Evolutionary conservation across 2,113 vertebrate genomes (phyloP).

Genomic region (Panthera uncia): DNA sequence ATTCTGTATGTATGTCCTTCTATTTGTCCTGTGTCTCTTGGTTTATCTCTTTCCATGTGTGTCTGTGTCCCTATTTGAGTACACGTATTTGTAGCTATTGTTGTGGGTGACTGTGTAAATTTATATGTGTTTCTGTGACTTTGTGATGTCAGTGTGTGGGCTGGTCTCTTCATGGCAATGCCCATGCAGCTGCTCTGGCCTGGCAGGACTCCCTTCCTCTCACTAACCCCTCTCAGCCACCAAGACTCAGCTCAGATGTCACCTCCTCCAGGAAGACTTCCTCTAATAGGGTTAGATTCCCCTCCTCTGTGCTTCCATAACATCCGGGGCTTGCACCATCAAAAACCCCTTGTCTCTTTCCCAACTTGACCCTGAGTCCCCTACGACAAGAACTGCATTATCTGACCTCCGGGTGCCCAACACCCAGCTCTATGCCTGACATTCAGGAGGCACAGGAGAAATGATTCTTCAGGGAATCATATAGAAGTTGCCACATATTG

Average conservation of each 20-base stretch:
- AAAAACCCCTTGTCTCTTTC: background rate
- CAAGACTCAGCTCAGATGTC: background rate
- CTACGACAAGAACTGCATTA: background rate
- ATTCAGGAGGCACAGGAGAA: background rate
- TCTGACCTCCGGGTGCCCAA: background rate
- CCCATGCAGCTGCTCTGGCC: background rate
- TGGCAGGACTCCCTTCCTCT: background rate
- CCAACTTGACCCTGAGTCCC: background rate
- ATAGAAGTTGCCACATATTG: background rate
- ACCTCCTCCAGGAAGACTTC: background rate
- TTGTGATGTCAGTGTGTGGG: background rate
- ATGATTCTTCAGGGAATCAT: background rate
- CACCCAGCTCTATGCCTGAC: background rate
- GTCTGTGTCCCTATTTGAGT: background rate
- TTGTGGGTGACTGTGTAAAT: background rate
- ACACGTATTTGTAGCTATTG: background rate
- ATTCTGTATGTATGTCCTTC: background rate
- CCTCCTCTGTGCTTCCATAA: background rate
- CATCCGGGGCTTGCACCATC: background rate
- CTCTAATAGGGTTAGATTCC: background rate
- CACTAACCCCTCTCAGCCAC: background rate
- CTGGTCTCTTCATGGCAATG: background rate
- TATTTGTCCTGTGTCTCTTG: background rate
- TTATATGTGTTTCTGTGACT: background rate
- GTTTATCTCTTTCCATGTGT: background rate